Conservation (phyloP, 1,140 invertebrate species). For the Centruroides vittatus region DNA sequence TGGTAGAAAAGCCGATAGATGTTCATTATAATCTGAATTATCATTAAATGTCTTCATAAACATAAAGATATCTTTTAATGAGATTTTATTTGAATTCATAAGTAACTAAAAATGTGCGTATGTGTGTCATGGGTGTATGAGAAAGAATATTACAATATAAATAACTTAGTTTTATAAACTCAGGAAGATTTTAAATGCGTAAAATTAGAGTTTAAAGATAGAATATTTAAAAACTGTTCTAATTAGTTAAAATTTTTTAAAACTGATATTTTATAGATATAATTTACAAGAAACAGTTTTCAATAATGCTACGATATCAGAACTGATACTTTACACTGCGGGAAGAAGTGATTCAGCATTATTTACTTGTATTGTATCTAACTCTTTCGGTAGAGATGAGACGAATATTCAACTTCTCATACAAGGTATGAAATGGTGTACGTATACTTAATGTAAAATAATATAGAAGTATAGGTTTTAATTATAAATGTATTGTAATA, state of each 20-base stretch:
- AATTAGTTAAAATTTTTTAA: neutral
- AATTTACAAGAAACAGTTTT: constrained; percentile 13
- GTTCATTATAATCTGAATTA: no score
- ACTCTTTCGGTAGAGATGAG: constrained; percentile 30
- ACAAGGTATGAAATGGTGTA: constrained; percentile 25
- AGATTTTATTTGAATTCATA: neutral
- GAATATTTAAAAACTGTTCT: neutral
- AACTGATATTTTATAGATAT: constrained; percentile 6
- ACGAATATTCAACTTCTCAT: constrained; percentile 32
- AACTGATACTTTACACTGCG: constrained; percentile 25
- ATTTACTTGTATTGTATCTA: constrained; percentile 31
- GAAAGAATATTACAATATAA: no score
- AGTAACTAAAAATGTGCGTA: neutral
- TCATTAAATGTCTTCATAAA: neutral
- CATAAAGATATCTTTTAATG: neutral
- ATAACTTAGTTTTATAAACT: no score
- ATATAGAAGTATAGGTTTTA: neutral
- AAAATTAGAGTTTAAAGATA: neutral
- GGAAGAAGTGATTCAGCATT: constrained; percentile 30
- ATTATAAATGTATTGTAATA: neutral
- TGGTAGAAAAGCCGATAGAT: no score
- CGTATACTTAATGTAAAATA: neutral
- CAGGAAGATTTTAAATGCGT: no score
- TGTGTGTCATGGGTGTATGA: no score
- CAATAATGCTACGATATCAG: constrained; percentile 15